Evolutionary conservation across 2,113 vertebrate genomes (phyloP).

Genomic region (Myotis brandtii): DNA sequence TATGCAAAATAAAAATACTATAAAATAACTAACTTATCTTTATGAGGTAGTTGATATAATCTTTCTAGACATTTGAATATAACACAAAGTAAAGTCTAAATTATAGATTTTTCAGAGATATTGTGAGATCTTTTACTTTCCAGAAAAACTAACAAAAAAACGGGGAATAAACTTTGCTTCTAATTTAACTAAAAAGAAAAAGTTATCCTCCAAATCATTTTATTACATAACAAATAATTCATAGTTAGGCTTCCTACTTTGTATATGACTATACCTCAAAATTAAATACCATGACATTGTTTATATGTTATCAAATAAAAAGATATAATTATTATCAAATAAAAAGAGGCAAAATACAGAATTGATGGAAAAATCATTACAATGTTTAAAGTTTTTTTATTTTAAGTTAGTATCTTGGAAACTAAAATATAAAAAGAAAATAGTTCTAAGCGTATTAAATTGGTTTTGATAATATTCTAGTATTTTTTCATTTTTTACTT

Average conservation of each 20-base stretch:
- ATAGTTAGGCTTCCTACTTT: conserved; percentile 33
- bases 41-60: background rate
- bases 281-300: background rate
- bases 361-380: background rate
- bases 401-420: background rate
- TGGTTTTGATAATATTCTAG: conserved; percentile 29
- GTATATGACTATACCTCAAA: conserved; percentile 39
- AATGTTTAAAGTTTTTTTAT: conserved; percentile 31
- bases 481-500: conserved; percentile 59
- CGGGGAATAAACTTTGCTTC: conserved; percentile 1
- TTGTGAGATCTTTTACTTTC: background rate
- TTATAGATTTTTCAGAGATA: conserved; percentile 38
- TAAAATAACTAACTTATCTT: conserved; percentile 41
- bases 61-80: background rate
- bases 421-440: conserved; percentile 59
- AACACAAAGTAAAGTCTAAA: conserved; percentile 39
- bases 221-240: conserved; percentile 34
- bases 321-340: conserved; percentile 41
- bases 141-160: conserved; percentile 5
- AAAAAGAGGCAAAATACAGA: conserved; percentile 42
- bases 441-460: background rate
- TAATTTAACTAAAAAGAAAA: conserved; percentile 8
- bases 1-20: conserved; percentile 54
- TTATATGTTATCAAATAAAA: conserved; percentile 34
- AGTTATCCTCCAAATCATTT: conserved; percentile 11